A percentile compares a stretch with the other conserved stretches of the same genome.
Evolutionary conservation across 2,113 vertebrate genomes (phyloP).

Genomic region (Peromyscus californicus): DNA sequence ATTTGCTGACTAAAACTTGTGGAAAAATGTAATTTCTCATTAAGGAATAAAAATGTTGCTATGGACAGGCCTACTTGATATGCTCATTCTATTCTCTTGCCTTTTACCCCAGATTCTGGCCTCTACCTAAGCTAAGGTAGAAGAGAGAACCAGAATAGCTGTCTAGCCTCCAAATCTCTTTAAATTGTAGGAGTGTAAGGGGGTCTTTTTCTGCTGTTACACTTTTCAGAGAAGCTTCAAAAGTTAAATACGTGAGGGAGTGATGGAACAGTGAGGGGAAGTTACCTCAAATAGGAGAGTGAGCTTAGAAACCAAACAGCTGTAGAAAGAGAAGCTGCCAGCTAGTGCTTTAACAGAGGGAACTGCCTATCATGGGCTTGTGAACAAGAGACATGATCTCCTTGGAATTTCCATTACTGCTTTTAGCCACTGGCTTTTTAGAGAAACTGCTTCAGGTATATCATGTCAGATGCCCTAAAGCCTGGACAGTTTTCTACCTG

Average conservation of each 20-base stretch:
- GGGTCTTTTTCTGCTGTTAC: slow-evolving; percentile 14
- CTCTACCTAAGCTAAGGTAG: background rate
- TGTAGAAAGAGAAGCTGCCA: background rate
- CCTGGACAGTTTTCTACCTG: background rate
- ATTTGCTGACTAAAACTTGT: slow-evolving; percentile 9
- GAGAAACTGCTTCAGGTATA: background rate
- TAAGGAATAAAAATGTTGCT: slow-evolving; percentile 44
- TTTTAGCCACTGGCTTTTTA: slow-evolving; percentile 8
- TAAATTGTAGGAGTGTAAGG: background rate
- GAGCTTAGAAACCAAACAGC: background rate
- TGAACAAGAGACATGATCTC: background rate
- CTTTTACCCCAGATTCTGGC: background rate
- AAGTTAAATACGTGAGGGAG: slow-evolving; percentile 41
- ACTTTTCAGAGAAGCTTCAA: background rate
- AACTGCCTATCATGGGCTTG: background rate
- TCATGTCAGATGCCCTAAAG: background rate
- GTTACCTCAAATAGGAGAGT: background rate
- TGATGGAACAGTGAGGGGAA: background rate
- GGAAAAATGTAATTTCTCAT: slow-evolving; percentile 13
- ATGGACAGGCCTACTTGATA: background rate
- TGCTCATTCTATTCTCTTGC: background rate
- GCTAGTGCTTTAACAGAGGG: background rate
- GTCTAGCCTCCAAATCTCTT: background rate
- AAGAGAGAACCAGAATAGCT: background rate
- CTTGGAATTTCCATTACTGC: background rate